phyloP scores from a whole-genome alignment of 2,797 vertebrate genomes.

The Sebastes vulpes region DNA sequence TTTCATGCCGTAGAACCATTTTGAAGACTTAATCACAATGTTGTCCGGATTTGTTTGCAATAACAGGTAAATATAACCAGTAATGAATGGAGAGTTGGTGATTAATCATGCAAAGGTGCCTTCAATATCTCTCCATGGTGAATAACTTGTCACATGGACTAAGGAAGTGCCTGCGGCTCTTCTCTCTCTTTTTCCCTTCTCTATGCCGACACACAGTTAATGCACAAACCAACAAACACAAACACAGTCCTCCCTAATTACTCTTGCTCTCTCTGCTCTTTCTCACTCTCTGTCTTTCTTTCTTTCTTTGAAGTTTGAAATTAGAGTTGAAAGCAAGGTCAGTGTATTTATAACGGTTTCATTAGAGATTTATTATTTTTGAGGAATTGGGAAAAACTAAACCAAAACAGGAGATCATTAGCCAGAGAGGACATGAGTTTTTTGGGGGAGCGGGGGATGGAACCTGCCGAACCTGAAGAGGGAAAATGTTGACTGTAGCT shows the following conservation, averaged over 20 bases:
- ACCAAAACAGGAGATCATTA: slow-evolving; percentile 28
- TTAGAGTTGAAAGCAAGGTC: slow-evolving; percentile 65
- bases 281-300: slow-evolving; percentile 6
- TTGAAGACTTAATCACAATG: not conserved
- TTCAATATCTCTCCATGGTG: not conserved
- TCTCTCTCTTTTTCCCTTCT: not conserved
- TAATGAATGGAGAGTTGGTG: not conserved
- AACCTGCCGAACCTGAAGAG: not conserved
- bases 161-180: slow-evolving; percentile 14
- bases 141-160: slow-evolving; percentile 17
- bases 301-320: slow-evolving; percentile 65
- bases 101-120: slow-evolving; percentile 12
- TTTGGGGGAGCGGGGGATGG: not conserved
- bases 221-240: slow-evolving; percentile 21
- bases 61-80: not conserved
- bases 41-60: not conserved
- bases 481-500: not conserved
- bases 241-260: slow-evolving; percentile 48
- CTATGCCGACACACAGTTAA: not conserved
- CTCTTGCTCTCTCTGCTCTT: not conserved
- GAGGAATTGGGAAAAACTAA: slow-evolving; percentile 9
- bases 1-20: not conserved
- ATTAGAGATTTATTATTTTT: slow-evolving; percentile 54
- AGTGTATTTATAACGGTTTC: slow-evolving; percentile 52
- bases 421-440: not conserved